Percentiles rank a stretch among this genome's conserved stretches.
phyloP scores from a whole-genome alignment of 2,888 invertebrate genomes.

The Deilephila elpenor region DNA sequence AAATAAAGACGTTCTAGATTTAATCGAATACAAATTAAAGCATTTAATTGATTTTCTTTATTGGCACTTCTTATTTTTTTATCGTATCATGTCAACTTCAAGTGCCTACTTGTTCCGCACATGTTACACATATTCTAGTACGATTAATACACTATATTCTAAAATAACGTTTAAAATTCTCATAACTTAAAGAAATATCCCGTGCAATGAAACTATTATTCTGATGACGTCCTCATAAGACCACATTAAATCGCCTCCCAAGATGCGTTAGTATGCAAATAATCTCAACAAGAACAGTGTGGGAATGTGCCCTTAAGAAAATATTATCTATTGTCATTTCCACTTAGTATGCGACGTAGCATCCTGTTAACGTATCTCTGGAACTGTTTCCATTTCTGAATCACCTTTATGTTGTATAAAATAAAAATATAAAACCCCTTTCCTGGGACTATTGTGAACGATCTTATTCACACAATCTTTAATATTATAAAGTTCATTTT shows the following conservation, averaged over 20 bases:
- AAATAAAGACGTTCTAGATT: no score
- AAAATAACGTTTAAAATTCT: no score
- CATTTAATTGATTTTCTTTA: no score
- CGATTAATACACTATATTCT: no score
- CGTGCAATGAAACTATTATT: not conserved
- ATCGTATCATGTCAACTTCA: no score
- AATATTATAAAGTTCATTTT: not conserved
- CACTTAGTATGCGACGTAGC: constrained; percentile 40
- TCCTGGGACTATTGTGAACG: not conserved
- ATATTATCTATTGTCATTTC: constrained; percentile 52
- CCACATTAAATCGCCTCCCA: constrained; percentile 17
- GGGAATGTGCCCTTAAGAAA: constrained; percentile 45
- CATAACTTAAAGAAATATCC: no score
- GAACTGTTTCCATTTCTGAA: not conserved
- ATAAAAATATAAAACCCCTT: not conserved
- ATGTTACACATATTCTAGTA: no score
- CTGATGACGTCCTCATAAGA: not conserved
- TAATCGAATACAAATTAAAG: no score
- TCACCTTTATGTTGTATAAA: not conserved
- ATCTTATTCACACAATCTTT: not conserved
- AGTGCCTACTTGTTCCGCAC: no score
- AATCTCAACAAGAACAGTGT: constrained; percentile 54
- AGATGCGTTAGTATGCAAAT: constrained; percentile 58
- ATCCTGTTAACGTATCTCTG: constrained; percentile 40
- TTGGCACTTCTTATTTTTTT: no score